A percentile compares a stretch with the other conserved stretches of the same genome.
These are phyloP conservation scores for Aphidius colemani DNA, from an alignment of 2,888 invertebrate genomes.

Conservation along the genomic window DNA sequence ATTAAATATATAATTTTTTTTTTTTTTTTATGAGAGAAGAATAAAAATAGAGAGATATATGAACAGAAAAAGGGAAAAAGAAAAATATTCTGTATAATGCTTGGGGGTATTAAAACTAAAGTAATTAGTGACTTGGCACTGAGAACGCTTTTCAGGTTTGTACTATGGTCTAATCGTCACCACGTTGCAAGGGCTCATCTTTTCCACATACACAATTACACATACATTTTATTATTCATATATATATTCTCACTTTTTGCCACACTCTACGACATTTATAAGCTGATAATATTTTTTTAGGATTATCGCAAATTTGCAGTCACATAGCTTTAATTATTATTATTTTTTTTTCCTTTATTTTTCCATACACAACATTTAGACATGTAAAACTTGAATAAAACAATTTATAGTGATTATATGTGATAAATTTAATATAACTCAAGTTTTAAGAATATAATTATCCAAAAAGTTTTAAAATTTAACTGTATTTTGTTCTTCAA, in stretches of 20 bases:
- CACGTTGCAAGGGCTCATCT: slow-evolving; percentile 25
- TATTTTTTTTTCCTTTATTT: neutral
- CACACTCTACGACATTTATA: slow-evolving; percentile 24
- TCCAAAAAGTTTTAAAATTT: neutral
- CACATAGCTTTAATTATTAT: slow-evolving; percentile 1
- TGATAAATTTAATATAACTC: no score
- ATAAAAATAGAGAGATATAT: neutral
- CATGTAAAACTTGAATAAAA: no score
- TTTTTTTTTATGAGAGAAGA: no score
- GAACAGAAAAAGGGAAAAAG: slow-evolving; percentile 7
- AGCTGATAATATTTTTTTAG: slow-evolving; percentile 19
- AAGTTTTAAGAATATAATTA: no score
- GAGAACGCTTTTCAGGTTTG: slow-evolving; percentile 30
- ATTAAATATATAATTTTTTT: no score
- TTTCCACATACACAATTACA: neutral
- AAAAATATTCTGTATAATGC: slow-evolving; percentile 9
- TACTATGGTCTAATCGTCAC: slow-evolving; percentile 22
- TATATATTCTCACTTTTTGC: slow-evolving; percentile 13
- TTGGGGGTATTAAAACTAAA: slow-evolving; percentile 36
- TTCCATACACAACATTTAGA: neutral
- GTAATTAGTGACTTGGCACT: slow-evolving; percentile 39
- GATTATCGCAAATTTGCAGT: slow-evolving; percentile 28
- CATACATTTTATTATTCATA: slow-evolving; percentile 10
- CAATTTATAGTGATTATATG: no score
- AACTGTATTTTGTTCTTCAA: no score